Base-by-base conservation (phyloP, 2,888 invertebrate genomes). In the Nebria salina region DNA sequence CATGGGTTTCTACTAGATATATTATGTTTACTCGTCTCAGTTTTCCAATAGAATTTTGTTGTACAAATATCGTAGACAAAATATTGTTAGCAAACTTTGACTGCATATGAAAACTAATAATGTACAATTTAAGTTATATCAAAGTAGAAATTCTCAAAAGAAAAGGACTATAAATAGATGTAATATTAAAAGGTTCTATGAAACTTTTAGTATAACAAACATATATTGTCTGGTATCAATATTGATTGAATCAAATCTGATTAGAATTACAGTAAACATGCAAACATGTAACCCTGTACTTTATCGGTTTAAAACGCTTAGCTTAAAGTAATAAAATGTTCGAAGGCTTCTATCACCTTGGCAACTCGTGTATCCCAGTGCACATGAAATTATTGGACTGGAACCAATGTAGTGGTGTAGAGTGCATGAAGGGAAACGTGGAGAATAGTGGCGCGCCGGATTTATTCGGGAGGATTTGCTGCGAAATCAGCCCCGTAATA, bases 401-500 rank as follows among this genome's bases (percentile, higher is more conserved):
- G 81, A 83, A 82, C 83, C 70, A 82, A 65, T 83, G 83, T 82
- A 81, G 84, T 82, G 83, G 83, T 83, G 83, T 34, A 83, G 82
- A 66, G 54, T 8, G 54, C 70, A 70, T 66, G 15, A 66, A 13
- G 66, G 66, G 66, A 66, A 25, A 25, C 15, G 7, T 66, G 13
- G n/a, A 13, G 66, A 7, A n/a, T n/a, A 66, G 66, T 13, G 76
- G 70, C 65, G 83, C 83, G 83, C 82, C 82, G 83, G 82, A 80
- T 82, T 80, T 82, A 76, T 80, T 75, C 77, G 54, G 65, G 76
- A 83, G 85, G 85, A 85, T 85, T 86, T 86, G 84, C 84, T 83
- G 83, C 84, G 84, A 83, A 83, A 86, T 86, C 86, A 84, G 84
- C 83, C 84, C 83, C 84, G 86, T 86, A 87, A 87, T 87, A 87